These are phyloP conservation scores for Lasioglossum oenotherae DNA, from an alignment of 2,888 invertebrate genomes.

Conservation along the genomic window DNA sequence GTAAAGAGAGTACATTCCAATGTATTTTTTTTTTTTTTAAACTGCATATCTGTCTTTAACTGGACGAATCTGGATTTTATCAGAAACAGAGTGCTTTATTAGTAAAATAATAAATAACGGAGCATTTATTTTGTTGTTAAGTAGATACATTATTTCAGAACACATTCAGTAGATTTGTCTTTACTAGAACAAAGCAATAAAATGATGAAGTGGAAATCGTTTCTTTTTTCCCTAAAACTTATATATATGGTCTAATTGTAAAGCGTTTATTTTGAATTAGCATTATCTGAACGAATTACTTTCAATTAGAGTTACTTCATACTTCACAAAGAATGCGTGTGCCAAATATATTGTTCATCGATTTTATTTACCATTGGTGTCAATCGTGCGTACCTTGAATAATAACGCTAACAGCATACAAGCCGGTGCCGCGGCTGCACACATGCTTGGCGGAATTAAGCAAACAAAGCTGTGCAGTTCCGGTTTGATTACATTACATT, in stretches of 20 bases:
- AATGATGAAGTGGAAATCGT: background rate
- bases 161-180: background rate
- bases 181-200: background rate
- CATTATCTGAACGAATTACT: background rate
- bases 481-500: slow-evolving; percentile 17
- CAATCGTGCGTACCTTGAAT: background rate
- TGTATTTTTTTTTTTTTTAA: too few species aligned
- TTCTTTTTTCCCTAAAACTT: background rate
- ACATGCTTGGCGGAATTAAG: background rate
- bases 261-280: background rate
- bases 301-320: too few species aligned
- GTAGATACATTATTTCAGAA: background rate
- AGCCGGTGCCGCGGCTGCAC: background rate
- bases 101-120: background rate
- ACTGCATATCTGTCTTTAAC: background rate
- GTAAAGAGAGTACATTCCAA: background rate
- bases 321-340: background rate
- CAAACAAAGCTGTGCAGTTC: slow-evolving; percentile 18
- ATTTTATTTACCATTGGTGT: background rate
- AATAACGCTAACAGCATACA: background rate
- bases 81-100: background rate
- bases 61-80: background rate
- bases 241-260: background rate
- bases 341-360: background rate
- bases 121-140: background rate